Base-by-base conservation (phyloP, 2,888 invertebrate species). In the Drosophila yooni region DNA sequence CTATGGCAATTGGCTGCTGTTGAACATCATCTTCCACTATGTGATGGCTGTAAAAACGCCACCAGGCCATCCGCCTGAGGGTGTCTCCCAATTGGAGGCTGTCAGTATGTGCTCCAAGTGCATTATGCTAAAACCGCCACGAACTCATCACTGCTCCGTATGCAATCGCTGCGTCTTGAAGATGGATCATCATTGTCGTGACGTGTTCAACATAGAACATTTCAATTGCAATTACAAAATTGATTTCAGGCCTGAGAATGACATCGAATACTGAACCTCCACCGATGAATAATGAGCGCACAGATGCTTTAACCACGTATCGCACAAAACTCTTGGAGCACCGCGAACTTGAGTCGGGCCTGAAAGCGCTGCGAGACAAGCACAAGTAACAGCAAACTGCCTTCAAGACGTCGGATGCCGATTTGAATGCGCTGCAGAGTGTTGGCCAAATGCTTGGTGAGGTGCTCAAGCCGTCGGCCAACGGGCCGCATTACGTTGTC, bases 361-460 rank as follows among this genome's bases (percentile, higher is more conserved):
- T 98, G 38, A 98, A 98, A 95, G 97, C 72, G 97, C 98, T 98
- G 96, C 94, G 99, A 92, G 98, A 99, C 89, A 97, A 98, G 93
- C 94, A 98, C 36, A 98, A 98, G 93, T 98, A 98, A 86, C 94
- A 98, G 43, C 98, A 98, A 2, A 98, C 99, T 93, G 97, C 98
- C 89, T 99, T 98, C 93, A 98, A 99, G 91, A 99, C 99, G 93
- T 99, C 99, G 77, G 99, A 99, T 93, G 99, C 99, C 94, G 99
- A 99, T 93, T 94, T 99, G 68, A 99, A 99, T 94, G 99, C 99
- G 11, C 94, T 99, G 56, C 99, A 99, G 93, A 99, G 99, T 93
- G 99, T 99, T 79, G 99, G 99, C 3, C 99, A 99, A 94, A 99
- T 99, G 93, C 98, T 99, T 58, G 99, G 99, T 3, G 99, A 99